phyloP scores from a whole-genome alignment of 2,113 vertebrate genomes.

The Gymnogyps californianus region DNA sequence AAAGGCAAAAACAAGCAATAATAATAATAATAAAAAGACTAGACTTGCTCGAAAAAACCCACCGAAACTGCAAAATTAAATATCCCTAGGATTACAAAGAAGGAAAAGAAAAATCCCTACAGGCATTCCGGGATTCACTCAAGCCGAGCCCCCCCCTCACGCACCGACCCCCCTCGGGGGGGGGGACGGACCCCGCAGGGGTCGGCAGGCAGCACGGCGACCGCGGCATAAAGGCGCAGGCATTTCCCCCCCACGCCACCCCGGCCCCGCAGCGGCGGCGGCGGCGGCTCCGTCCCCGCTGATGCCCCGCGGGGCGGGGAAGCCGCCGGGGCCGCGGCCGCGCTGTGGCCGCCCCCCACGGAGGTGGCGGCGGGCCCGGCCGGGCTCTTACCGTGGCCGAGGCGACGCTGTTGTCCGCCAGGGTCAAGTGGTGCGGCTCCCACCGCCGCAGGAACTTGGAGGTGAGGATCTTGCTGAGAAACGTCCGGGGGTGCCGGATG shows the following conservation, averaged over 20 bases:
- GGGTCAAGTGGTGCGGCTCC: slow-evolving; percentile 95
- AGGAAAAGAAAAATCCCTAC: not conserved
- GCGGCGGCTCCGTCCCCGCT: not conserved
- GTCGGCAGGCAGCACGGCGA: not conserved
- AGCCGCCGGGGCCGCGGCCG: not conserved
- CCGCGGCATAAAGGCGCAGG: not conserved
- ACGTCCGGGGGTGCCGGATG: slow-evolving; percentile 94
- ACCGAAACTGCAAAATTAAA: not conserved
- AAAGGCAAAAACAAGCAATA: not conserved
- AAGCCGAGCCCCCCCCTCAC: not conserved
- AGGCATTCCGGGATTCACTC: not conserved
- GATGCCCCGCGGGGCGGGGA: not conserved
- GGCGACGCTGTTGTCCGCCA: slow-evolving; percentile 89
- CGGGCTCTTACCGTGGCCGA: slow-evolving; percentile 90
- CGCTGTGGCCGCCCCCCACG: not conserved
- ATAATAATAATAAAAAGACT: not conserved
- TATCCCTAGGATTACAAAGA: not conserved
- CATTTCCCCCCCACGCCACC: not conserved
- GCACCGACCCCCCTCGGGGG: not conserved
- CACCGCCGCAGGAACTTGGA: slow-evolving; percentile 94
- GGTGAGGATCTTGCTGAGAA: slow-evolving; percentile 98
- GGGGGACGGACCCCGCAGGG: not conserved
- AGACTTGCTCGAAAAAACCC: not conserved
- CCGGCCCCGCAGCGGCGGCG: not conserved
- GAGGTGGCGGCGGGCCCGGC: not conserved